Percentiles rank a stretch among this genome's conserved stretches.
phyloP scores from a whole-genome alignment of 2,888 invertebrate genomes.

The Sphinx pinastri region DNA sequence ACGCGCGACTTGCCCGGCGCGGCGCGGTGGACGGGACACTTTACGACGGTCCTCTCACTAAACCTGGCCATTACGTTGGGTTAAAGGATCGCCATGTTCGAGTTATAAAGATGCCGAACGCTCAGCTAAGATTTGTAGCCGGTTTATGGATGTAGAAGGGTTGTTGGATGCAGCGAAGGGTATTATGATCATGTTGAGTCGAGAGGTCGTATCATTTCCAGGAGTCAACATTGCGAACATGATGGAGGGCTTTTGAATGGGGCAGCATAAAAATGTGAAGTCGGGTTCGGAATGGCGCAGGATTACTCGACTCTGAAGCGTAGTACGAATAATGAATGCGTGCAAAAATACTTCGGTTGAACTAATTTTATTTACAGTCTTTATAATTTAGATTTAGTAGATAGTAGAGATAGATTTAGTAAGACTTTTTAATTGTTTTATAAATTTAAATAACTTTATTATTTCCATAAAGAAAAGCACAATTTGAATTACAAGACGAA shows the following conservation, averaged over 20 bases:
- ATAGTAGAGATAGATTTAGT: neutral
- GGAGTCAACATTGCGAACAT: constrained; percentile 79
- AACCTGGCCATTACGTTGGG: constrained; percentile 83
- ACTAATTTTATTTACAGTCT: too few species aligned
- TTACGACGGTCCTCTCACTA: constrained; percentile 81
- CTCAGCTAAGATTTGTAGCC: constrained; percentile 78
- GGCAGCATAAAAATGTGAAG: constrained; percentile 65
- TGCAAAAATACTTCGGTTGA: constrained; percentile 8
- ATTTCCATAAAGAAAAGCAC: neutral
- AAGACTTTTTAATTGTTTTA: neutral
- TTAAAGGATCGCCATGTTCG: constrained; percentile 79
- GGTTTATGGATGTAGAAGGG: constrained; percentile 82
- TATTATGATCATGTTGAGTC: constrained; percentile 80
- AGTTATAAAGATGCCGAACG: constrained; percentile 82
- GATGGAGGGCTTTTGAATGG: constrained; percentile 71
- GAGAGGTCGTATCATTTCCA: constrained; percentile 78
- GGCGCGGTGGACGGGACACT: constrained; percentile 70
- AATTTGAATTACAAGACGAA: neutral
- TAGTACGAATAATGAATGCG: constrained; percentile 23
- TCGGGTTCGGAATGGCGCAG: constrained; percentile 39
- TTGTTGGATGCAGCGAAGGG: constrained; percentile 74
- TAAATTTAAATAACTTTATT: neutral
- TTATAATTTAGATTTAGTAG: too few species aligned
- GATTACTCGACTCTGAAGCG: constrained; percentile 21
- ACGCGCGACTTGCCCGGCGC: constrained; percentile 32